Evolutionary conservation across 1,140 invertebrate genomes (phyloP), one percentile per base, ranked within the genome.

Genomic region (Temnothorax curvispinosus): DNA sequence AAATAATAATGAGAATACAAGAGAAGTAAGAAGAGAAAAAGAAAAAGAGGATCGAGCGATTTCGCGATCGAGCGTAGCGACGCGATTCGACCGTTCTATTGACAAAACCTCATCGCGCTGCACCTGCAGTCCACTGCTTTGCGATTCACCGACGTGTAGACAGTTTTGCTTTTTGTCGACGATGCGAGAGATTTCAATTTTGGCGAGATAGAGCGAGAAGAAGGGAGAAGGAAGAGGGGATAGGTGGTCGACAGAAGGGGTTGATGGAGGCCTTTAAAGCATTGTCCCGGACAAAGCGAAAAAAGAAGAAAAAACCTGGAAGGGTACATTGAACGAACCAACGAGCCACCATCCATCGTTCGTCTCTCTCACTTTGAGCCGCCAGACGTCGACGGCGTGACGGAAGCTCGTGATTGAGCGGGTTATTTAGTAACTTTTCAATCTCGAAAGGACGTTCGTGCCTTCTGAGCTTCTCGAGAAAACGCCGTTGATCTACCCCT

Each of bases 151-250:
- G 67, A 67, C 69, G 58, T 76, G 56, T 38, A n/a, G 56, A n/a
- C 78, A 85, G 76, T 87, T 89, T 54, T 81, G 86, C 77, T 87
- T 72, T 84, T 89, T 77, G 67, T 85, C 80, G 86, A 52, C 62
- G 41, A 77, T 67, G 69, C 87, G 65, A 89, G 44, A 60, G 60
- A 80, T 80, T 89, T 52, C 88, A 88, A 89, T 89, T 88, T 88
- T 52, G 67, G 18, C 76, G 82, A 86, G 75, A 89, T 52, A 64
- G 60, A 38, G 74, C 62, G 35, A 80, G 60, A 27, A 15, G 18
- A 27, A 15, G 18, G 21, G 58, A 13, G 52, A 62, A 35, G n/a
- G 3, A 27, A 18, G 5, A 21, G 2, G 32, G 13, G 52, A 9
- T 18, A 18, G 54, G 11, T 13, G 21, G 50, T 13, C 38, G 54